Evolutionary conservation across 2,797 vertebrate genomes (phyloP).

Genomic region (Telmatherina bonti): DNA sequence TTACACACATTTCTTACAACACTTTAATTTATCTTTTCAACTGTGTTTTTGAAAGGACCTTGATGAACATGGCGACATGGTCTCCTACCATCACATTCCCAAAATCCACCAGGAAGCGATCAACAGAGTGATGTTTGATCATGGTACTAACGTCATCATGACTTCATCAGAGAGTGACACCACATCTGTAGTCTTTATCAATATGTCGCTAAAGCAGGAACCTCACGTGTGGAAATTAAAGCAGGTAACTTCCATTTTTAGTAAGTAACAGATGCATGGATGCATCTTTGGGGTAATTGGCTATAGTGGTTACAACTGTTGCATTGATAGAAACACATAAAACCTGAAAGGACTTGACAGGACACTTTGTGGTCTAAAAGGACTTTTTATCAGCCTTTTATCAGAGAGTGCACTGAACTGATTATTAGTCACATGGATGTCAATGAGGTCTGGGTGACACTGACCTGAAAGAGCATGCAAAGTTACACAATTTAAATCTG

Average conservation of each 20-base stretch:
- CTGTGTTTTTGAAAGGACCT: slow-evolving; percentile 56
- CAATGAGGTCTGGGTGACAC: slow-evolving; percentile 54
- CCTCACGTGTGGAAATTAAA: slow-evolving; percentile 64
- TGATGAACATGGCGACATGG: slow-evolving; percentile 45
- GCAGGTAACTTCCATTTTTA: slow-evolving; percentile 39
- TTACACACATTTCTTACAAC: background rate
- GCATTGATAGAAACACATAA: too few species aligned
- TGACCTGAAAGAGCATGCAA: slow-evolving; percentile 35
- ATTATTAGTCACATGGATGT: background rate
- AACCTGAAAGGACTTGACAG: too few species aligned
- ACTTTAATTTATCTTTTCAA: background rate
- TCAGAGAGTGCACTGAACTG: background rate
- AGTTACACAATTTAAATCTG: slow-evolving; percentile 10
- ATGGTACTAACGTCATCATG: slow-evolving; percentile 55
- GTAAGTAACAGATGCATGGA: background rate
- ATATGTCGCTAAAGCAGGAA: slow-evolving; percentile 53
- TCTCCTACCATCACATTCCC: slow-evolving; percentile 57
- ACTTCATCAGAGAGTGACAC: slow-evolving; percentile 64
- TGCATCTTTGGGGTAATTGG: background rate
- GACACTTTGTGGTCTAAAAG: background rate
- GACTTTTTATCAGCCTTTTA: background rate
- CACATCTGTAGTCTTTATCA: slow-evolving; percentile 65
- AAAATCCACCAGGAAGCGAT: slow-evolving; percentile 52
- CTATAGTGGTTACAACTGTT: too few species aligned
- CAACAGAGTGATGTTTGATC: slow-evolving; percentile 64